phyloP scores from a whole-genome alignment of 2,113 vertebrate genomes.

The Paramormyrops kingsleyae region DNA sequence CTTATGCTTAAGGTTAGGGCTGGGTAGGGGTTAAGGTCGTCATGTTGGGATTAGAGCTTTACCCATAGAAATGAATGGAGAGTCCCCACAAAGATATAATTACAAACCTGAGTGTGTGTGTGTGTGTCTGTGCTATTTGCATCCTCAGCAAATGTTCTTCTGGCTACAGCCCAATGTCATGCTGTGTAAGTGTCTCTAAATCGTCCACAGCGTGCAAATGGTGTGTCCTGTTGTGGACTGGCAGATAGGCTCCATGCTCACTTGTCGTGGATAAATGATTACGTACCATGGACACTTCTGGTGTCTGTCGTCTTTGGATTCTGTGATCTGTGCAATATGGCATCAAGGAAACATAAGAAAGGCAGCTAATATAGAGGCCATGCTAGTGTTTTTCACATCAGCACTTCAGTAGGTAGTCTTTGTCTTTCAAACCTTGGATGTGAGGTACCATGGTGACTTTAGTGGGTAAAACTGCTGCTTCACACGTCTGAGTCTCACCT shows the following conservation, averaged over 20 bases:
- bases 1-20: too few relatives aligned
- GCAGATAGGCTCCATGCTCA: not conserved
- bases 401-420: not conserved
- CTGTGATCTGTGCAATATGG: not conserved
- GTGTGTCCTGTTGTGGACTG: not conserved
- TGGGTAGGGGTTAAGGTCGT: too few relatives aligned
- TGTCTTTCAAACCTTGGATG: not conserved
- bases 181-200: not conserved
- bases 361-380: not conserved
- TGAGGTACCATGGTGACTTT: not conserved
- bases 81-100: too few relatives aligned
- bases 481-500: not conserved
- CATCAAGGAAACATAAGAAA: not conserved
- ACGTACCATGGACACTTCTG: not conserved
- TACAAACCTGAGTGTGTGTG: not conserved
- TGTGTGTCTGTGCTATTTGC: not conserved
- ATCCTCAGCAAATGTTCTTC: not conserved
- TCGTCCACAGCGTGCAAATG: not conserved
- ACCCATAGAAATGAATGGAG: too few relatives aligned
- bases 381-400: not conserved
- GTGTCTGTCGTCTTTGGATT: not conserved
- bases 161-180: not conserved
- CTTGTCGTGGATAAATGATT: not conserved
- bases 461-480: not conserved
- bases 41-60: too few relatives aligned